Conservation (phyloP, 2,797 vertebrate genomes). For the Zenarchopterus dispar region DNA sequence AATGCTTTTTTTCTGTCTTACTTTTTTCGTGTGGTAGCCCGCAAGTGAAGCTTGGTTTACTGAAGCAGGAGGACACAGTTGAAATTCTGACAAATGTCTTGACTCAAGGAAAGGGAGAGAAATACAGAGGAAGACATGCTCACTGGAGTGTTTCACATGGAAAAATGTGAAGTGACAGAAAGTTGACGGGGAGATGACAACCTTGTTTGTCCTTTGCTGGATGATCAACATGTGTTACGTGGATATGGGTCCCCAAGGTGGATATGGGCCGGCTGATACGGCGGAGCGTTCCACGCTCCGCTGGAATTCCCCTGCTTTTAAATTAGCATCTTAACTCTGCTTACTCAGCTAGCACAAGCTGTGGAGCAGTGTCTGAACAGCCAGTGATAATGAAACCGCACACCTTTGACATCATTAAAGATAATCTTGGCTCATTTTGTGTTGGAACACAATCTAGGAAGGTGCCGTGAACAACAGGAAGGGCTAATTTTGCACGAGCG, state of each 20-base stretch:
- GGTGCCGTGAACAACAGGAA: constrained; percentile 50
- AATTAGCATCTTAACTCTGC: constrained; percentile 70
- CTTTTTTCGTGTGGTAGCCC: constrained; percentile 10
- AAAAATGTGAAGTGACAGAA: constrained; percentile 81
- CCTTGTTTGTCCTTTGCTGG: constrained; percentile 82
- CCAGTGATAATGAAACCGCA: constrained; percentile 70
- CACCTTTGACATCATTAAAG: constrained; percentile 73
- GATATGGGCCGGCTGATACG: constrained; percentile 58
- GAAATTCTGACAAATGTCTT: constrained; percentile 72
- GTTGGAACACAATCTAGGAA: constrained; percentile 63
- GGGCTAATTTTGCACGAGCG: constrained; percentile 40
- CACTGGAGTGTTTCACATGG: constrained; percentile 70
- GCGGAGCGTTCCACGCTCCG: constrained; percentile 50
- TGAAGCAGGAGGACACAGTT: constrained; percentile 60
- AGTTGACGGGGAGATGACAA: constrained; percentile 78
- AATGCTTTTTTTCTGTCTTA: constrained; percentile 26
- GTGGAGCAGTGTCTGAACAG: constrained; percentile 61
- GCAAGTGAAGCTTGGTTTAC: constrained; percentile 45
- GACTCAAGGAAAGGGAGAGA: constrained; percentile 59
- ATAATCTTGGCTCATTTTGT: constrained; percentile 75
- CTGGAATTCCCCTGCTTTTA: constrained; percentile 71
- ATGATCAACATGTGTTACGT: constrained; percentile 79
- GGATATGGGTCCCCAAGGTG: constrained; percentile 74
- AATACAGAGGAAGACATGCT: constrained; percentile 62
- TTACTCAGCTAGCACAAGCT: constrained; percentile 68